Evolutionary conservation across 30 jellyfish, hydroid and myxozoan genomes (phyloP).

Genomic region (Chrysaora quinquecirrha): DNA sequence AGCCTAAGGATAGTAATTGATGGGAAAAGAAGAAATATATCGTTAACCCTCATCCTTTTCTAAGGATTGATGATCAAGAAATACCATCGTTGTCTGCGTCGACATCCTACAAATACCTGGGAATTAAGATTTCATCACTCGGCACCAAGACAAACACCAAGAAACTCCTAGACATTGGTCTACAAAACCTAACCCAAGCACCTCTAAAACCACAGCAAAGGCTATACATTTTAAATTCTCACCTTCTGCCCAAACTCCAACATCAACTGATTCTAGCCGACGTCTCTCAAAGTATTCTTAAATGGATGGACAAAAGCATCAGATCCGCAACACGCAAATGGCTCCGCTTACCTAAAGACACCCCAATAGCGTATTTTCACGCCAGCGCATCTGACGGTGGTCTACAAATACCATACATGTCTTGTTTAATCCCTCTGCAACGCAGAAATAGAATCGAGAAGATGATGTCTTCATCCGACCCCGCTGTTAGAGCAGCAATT

Average conservation of each 20-base stretch:
- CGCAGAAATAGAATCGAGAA: neutral
- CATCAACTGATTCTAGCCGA: neutral
- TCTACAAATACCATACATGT: neutral
- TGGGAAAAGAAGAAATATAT: neutral
- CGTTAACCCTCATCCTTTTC: neutral
- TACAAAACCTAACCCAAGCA: neutral
- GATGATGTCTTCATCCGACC: neutral
- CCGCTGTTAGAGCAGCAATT: neutral
- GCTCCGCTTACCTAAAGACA: conserved; percentile 11
- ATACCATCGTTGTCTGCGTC: neutral
- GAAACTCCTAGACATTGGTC: neutral
- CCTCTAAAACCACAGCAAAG: neutral
- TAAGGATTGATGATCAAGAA: neutral
- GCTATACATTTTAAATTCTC: neutral
- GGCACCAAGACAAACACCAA: neutral
- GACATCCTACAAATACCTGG: conserved; percentile 3
- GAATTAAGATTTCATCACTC: neutral
- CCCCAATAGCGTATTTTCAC: neutral
- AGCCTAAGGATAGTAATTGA: conserved; percentile 10
- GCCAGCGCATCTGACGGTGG: conserved; percentile 2
- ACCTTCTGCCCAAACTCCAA: neutral
- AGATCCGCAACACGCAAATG: conserved; percentile 1
- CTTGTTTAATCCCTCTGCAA: neutral
- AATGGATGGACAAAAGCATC: conserved; percentile 1
- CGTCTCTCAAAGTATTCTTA: neutral